Percentiles rank a stretch among this genome's conserved stretches.
Conservation (phyloP, 2,888 invertebrate genomes). For the Melieria crassipennis region DNA sequence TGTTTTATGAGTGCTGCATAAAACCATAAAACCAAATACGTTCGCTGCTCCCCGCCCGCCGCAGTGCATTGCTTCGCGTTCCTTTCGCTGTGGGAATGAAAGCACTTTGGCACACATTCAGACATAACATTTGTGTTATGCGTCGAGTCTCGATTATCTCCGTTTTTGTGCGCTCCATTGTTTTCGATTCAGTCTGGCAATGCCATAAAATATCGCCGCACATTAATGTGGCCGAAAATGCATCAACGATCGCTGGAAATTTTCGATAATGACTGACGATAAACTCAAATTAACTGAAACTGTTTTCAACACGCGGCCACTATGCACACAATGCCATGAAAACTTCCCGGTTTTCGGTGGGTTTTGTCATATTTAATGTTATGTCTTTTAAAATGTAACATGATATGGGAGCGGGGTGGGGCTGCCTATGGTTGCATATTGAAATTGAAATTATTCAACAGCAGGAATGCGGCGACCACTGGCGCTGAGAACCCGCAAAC, state of each 20-base stretch:
- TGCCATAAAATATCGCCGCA: no score
- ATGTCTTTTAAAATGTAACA: constrained; percentile 20
- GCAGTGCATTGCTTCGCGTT: constrained; percentile 40
- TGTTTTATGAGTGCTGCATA: constrained; percentile 39
- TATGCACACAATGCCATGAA: not conserved
- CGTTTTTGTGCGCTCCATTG: not conserved
- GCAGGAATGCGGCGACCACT: not conserved
- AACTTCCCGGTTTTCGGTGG: not conserved
- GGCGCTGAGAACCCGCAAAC: no score
- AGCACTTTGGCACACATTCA: constrained; percentile 29
- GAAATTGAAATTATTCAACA: not conserved
- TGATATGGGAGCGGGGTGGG: not conserved
- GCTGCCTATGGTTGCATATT: not conserved
- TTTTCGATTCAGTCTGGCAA: not conserved
- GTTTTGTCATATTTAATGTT: constrained; percentile 10
- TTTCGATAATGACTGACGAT: constrained; percentile 53
- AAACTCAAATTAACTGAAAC: constrained; percentile 52
- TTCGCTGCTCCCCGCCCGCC: not conserved
- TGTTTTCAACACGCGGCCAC: constrained; percentile 48
- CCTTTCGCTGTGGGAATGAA: constrained; percentile 39
- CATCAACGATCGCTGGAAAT: constrained; percentile 27
- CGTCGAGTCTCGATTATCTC: not conserved
- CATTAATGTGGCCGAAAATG: no score
- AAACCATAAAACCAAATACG: constrained; percentile 39
- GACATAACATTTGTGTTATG: not conserved